Percentiles rank a stretch among this genome's conserved stretches.
phyloP scores from a whole-genome alignment of 2,888 invertebrate species.

The Onthophagus sagittarius region DNA sequence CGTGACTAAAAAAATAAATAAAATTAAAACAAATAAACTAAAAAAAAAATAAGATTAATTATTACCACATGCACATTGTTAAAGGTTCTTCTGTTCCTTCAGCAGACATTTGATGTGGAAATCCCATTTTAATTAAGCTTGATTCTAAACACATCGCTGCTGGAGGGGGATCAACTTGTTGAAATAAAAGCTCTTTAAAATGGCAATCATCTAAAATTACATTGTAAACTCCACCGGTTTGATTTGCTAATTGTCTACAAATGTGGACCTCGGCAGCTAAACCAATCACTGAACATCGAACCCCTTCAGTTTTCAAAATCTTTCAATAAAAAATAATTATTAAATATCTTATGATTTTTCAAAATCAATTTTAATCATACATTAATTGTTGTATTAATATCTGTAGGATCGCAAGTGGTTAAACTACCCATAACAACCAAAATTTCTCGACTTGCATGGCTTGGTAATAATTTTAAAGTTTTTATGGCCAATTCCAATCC shows the following conservation, averaged over 20 bases:
- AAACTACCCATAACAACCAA: constrained; percentile 88
- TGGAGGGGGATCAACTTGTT: constrained; percentile 66
- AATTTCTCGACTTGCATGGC: constrained; percentile 93
- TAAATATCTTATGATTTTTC: not conserved
- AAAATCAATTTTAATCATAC: constrained; percentile 44
- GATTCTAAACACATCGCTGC: constrained; percentile 70
- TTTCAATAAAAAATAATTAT: constrained; percentile 38
- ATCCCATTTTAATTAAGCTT: constrained; percentile 94
- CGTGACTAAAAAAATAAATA: constrained; percentile 57
- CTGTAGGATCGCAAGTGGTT: constrained; percentile 95
- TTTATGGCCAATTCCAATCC: constrained; percentile 84
- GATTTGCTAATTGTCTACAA: constrained; percentile 78
- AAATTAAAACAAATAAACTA: not conserved
- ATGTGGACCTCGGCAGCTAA: constrained; percentile 93
- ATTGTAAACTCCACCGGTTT: constrained; percentile 84
- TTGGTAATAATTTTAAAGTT: constrained; percentile 82
- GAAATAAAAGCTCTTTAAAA: constrained; percentile 61
- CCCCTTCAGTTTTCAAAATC: constrained; percentile 72
- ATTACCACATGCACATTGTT: constrained; percentile 90
- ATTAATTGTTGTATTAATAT: constrained; percentile 80
- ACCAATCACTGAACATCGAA: constrained; percentile 92
- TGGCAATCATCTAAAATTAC: constrained; percentile 82
- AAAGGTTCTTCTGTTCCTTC: constrained; percentile 61
- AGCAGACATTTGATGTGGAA: constrained; percentile 73
- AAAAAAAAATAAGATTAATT: constrained; percentile 23